Evolutionary conservation across 2,113 vertebrate species (phyloP).

Genomic region (Smithornis capensis): DNA sequence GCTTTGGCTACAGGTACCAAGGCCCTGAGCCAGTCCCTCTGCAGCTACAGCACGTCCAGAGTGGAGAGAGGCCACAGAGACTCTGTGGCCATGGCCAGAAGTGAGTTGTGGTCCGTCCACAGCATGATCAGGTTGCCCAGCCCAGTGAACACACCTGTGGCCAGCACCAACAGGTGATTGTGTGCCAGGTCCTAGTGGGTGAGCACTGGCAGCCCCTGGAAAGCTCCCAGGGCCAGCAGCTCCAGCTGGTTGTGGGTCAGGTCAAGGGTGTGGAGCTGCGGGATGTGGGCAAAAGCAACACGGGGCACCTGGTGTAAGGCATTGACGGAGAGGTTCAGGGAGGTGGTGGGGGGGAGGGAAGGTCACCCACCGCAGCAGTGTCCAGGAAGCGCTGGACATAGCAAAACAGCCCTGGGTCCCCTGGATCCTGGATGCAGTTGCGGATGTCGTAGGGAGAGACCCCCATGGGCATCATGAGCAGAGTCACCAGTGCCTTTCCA

Average conservation of each 20-base stretch:
- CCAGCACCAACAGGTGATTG: conserved; percentile 58
- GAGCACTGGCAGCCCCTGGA: conserved; percentile 62
- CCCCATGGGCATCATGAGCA: no score
- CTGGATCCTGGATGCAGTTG: no score
- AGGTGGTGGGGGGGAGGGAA: no score
- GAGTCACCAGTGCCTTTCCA: no score
- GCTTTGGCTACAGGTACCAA: neutral
- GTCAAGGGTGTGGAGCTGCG: neutral
- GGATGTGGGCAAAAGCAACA: no score
- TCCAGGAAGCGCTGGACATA: no score
- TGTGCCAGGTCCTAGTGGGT: conserved; percentile 68
- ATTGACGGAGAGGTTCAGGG: no score
- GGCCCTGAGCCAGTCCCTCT: neutral
- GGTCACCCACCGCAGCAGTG: no score
- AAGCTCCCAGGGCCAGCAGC: conserved; percentile 58
- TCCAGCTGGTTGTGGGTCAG: conserved; percentile 66
- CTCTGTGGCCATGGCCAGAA: neutral
- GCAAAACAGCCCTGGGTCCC: no score
- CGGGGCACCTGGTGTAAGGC: no score
- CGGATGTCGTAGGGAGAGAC: no score
- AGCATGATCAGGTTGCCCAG: conserved; percentile 51
- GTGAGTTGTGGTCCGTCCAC: neutral
- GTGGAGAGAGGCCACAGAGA: neutral
- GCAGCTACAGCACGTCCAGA: neutral
- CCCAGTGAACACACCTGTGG: neutral